Evolutionary conservation across 2,797 vertebrate species (phyloP), one percentile per base, ranked within the genome.

Genomic region (Acanthurus tractus): DNA sequence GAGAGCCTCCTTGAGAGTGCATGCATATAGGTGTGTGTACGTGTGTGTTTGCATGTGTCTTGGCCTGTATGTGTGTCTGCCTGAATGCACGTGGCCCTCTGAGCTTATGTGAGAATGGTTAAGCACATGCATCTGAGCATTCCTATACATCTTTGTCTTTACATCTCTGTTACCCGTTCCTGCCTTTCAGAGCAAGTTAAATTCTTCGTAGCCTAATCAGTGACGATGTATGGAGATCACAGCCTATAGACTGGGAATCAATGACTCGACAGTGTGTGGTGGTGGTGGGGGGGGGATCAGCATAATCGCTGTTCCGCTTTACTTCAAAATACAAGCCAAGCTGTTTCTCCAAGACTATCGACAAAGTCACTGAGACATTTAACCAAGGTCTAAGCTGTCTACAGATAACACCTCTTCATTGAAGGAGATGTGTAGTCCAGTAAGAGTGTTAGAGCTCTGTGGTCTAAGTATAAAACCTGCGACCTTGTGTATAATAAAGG

Each of bases 231-330:
- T 88, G 76, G 85, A 81, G 77, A 90, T 84, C 79, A 84, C 85
- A 79, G 74, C 79, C 81, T 85, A 85, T 86, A 84, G 89, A 88
- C 75, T 76, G 67, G 78, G 82, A 90, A 94, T 93, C 93, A 91
- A 93, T 92, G 91, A 88, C 63, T 92, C 72, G 66, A 91, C 90
- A 84, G 85, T 59, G 88, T 90, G 91, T 89, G 89, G 79, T 79
- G 25, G 91, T 89, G 89, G 79, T 79, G 25, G 25, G 25, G 74
- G 87, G 89, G 89, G 86, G 85, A 89, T 92, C 88, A 83, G 81
- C 82, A 82, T 89, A 89, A 91, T 86, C 75, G 69, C 81, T 77
- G 83, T 86, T 90, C 79, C 42, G 70, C 86, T 87, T 85, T 83
- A 78, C 80, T 84, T 88, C 57, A 87, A 91, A 89, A 85, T 83